phyloP scores from a whole-genome alignment of 2,113 vertebrate genomes.

The Indri indri region DNA sequence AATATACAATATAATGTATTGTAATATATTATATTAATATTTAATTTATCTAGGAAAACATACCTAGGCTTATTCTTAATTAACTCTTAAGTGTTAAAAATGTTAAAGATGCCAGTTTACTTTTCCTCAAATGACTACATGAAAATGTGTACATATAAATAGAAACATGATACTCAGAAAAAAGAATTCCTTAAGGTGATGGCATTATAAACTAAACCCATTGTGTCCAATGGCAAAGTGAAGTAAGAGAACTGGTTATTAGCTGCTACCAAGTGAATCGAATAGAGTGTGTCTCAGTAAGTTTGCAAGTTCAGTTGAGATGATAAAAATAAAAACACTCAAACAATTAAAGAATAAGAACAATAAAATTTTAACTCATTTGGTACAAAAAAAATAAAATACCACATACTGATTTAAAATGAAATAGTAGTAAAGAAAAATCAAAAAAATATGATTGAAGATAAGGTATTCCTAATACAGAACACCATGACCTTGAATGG shows the following conservation, averaged over 20 bases:
- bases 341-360: neutral
- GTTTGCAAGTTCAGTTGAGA: neutral
- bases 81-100: neutral
- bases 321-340: neutral
- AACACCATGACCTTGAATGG: neutral
- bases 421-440: neutral
- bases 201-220: neutral
- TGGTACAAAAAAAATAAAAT: neutral
- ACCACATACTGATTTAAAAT: neutral
- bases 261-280: neutral
- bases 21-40: neutral
- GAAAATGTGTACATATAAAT: neutral
- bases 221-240: neutral
- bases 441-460: neutral
- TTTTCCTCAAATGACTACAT: neutral
- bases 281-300: neutral
- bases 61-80: neutral
- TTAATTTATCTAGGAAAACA: neutral
- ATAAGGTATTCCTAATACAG: too few relatives aligned
- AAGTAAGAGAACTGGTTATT: neutral
- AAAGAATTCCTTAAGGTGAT: neutral
- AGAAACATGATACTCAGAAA: neutral
- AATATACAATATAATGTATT: neutral
- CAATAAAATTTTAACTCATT: neutral
- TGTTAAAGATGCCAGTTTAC: neutral